Evolutionary conservation across 1,140 invertebrate genomes (phyloP).

Genomic region (Cherax destructor): DNA sequence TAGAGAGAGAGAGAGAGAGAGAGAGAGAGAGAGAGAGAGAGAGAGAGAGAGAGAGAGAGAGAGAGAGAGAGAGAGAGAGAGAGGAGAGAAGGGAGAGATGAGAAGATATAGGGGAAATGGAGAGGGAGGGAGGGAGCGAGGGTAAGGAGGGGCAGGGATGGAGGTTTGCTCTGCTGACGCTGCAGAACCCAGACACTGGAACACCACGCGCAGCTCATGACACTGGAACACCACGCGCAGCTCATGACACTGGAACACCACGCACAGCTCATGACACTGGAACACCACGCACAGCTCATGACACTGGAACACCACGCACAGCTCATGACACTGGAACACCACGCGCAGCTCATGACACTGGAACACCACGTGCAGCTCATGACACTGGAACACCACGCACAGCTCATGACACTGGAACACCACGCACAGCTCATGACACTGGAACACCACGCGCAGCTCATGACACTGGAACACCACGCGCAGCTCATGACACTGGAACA

Average conservation of each 20-base stretch:
- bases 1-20: no score
- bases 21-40: no score
- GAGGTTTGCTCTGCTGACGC: background rate
- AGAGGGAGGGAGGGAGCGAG: no score
- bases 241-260: background rate
- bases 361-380: background rate
- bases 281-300: background rate
- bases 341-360: background rate
- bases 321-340: background rate
- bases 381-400: background rate
- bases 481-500: background rate
- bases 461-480: background rate
- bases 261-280: background rate
- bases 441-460: background rate
- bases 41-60: no score
- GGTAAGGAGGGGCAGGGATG: no score
- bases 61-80: no score
- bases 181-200: background rate
- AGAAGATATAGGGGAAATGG: no score
- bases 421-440: background rate
- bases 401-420: background rate
- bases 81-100: no score
- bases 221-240: background rate
- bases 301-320: background rate
- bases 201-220: background rate